Evolutionary conservation across 1,140 invertebrate species (phyloP).

Genomic region (Heliconius nattereri): DNA sequence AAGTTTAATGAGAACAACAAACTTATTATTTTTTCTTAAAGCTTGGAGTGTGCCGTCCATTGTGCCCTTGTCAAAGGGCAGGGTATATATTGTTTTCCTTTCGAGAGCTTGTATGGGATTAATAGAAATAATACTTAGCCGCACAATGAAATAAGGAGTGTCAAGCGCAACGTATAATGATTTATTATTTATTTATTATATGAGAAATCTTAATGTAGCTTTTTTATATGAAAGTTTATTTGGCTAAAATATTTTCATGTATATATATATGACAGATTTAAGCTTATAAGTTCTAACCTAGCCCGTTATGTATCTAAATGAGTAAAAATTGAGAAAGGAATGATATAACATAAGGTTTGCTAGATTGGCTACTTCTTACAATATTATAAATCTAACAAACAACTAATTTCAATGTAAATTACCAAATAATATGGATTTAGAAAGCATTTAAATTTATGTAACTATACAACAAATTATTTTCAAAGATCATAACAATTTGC

Average conservation of each 20-base stretch:
- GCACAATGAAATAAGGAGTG: constrained; percentile 18
- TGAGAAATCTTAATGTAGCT: neutral
- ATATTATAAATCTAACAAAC: no score
- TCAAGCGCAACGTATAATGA: neutral
- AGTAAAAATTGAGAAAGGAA: no score
- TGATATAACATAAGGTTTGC: no score
- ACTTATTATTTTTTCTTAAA: constrained; percentile 44
- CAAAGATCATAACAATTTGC: constrained; percentile 43
- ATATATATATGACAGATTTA: no score
- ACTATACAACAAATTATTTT: constrained; percentile 31
- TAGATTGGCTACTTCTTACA: no score
- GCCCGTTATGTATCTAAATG: no score
- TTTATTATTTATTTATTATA: neutral
- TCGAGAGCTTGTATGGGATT: constrained; percentile 41
- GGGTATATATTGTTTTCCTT: constrained; percentile 51
- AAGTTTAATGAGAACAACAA: constrained; percentile 15
- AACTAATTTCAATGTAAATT: no score
- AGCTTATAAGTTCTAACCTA: no score
- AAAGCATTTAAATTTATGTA: neutral
- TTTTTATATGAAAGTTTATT: neutral
- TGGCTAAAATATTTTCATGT: no score
- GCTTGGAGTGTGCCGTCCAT: constrained; percentile 54
- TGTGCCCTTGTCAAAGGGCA: constrained; percentile 55
- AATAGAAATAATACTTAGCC: constrained; percentile 39
- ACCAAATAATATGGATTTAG: neutral